A percentile compares a stretch with the other conserved stretches of the same genome.
Evolutionary conservation across 2,797 vertebrate species (phyloP).

Genomic region (Spondyliosoma cantharus): DNA sequence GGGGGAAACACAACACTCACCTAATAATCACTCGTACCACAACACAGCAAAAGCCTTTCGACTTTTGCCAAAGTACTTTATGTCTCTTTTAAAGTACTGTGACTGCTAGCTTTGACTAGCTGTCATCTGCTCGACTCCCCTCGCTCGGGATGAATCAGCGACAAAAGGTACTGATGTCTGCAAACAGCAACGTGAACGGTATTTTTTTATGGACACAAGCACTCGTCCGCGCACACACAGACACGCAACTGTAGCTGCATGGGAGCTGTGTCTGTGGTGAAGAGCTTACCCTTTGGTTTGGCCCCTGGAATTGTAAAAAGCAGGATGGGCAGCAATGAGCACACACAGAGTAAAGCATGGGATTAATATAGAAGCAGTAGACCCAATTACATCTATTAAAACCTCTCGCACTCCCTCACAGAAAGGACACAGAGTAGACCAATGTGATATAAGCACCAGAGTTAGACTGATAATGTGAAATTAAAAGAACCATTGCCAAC

Average conservation of each 20-base stretch:
- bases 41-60: neutral
- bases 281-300: constrained; percentile 38
- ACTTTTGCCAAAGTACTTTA: constrained; percentile 18
- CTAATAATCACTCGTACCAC: neutral
- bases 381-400: constrained; percentile 56
- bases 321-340: constrained; percentile 36
- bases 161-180: constrained; percentile 31
- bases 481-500: neutral
- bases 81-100: constrained; percentile 30
- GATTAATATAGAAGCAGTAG: constrained; percentile 59
- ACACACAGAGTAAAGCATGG: constrained; percentile 43
- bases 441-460: constrained; percentile 5
- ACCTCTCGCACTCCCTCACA: constrained; percentile 14
- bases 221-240: neutral
- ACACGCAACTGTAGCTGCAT: constrained; percentile 14
- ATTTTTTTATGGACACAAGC: constrained; percentile 21
- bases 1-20: constrained; percentile 17
- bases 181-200: constrained; percentile 17
- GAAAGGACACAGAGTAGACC: constrained; percentile 4
- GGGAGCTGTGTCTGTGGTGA: constrained; percentile 30
- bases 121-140: constrained; percentile 41
- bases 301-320: constrained; percentile 34
- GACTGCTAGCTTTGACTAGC: constrained; percentile 31
- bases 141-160: constrained; percentile 39
- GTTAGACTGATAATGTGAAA: neutral